Conservation (phyloP, 1,140 invertebrate species). For the Wasmannia auropunctata region DNA sequence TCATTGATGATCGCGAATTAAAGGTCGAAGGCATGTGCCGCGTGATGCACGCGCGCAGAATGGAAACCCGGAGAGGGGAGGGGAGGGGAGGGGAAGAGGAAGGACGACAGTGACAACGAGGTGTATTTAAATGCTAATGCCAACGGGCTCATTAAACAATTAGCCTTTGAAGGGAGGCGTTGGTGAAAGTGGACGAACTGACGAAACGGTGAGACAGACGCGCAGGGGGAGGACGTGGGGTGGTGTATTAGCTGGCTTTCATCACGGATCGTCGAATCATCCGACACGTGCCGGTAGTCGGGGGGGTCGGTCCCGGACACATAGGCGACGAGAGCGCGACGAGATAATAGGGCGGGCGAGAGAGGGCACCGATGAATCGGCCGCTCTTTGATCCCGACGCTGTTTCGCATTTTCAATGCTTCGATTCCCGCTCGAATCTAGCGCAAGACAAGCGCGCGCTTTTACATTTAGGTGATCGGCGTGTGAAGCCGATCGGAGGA, state of each 20-base stretch:
- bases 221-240: conserved; percentile 22
- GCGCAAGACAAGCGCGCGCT: conserved; percentile 48
- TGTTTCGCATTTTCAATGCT: conserved; percentile 64
- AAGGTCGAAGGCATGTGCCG: conserved; percentile 48
- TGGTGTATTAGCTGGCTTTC: conserved; percentile 77
- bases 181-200: conserved; percentile 67
- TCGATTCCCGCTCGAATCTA: conserved; percentile 53
- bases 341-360: conserved; percentile 47
- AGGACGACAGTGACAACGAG: conserved; percentile 75
- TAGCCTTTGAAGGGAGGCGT: conserved; percentile 81
- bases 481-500: background rate
- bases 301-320: conserved; percentile 61
- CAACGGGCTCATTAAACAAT: conserved; percentile 81
- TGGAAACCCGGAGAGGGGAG: conserved; percentile 62
- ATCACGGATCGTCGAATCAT: conserved; percentile 77
- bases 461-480: conserved; percentile 21
- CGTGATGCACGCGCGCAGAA: conserved; percentile 55
- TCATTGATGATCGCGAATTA: conserved; percentile 37
- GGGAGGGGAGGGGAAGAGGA: background rate
- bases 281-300: conserved; percentile 77
- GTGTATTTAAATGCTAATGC: conserved; percentile 82
- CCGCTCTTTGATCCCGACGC: conserved; percentile 66
- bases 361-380: conserved; percentile 44
- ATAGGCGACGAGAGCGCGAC: conserved; percentile 40
- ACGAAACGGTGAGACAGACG: background rate